These are phyloP conservation scores for Oscheius sp. DNA, from an alignment of 2,888 invertebrate species.

Conservation along the genomic window DNA sequence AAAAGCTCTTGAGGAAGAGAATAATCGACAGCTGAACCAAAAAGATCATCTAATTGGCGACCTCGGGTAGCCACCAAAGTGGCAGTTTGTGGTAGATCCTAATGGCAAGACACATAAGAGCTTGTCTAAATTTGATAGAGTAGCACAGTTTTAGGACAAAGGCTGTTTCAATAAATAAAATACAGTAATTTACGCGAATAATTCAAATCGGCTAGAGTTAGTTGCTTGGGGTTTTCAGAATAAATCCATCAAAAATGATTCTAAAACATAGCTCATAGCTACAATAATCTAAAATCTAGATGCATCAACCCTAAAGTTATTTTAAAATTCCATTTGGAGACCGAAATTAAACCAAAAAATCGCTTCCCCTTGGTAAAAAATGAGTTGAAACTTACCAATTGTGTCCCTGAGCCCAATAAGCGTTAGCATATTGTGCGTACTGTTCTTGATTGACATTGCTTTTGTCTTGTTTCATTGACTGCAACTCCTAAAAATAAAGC, in stretches of 20 bases:
- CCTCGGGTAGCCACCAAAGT: no score
- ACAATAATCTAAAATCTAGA: not conserved
- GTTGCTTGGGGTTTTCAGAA: not conserved
- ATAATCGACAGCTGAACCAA: no score
- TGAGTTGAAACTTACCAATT: conserved; percentile 2
- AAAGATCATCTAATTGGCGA: no score
- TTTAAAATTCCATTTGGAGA: not conserved
- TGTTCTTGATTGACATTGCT: not conserved
- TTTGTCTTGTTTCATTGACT: not conserved
- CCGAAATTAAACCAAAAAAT: not conserved
- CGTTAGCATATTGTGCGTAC: conserved; percentile 1
- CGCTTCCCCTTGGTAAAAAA: not conserved
- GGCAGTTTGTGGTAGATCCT: no score
- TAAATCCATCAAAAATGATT: not conserved
- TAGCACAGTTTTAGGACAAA: no score
- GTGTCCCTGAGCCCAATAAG: conserved; percentile 6
- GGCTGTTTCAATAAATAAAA: no score
- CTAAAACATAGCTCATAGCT: not conserved
- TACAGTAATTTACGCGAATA: no score
- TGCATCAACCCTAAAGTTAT: not conserved
- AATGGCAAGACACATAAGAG: no score
- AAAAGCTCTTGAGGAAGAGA: not conserved
- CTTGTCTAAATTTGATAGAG: no score
- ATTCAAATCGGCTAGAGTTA: not conserved
- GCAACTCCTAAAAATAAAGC: not conserved